Percentiles rank a stretch among this genome's conserved stretches.
Conservation (phyloP, 2,113 vertebrate genomes). For the Erythrolamprus reginae region DNA sequence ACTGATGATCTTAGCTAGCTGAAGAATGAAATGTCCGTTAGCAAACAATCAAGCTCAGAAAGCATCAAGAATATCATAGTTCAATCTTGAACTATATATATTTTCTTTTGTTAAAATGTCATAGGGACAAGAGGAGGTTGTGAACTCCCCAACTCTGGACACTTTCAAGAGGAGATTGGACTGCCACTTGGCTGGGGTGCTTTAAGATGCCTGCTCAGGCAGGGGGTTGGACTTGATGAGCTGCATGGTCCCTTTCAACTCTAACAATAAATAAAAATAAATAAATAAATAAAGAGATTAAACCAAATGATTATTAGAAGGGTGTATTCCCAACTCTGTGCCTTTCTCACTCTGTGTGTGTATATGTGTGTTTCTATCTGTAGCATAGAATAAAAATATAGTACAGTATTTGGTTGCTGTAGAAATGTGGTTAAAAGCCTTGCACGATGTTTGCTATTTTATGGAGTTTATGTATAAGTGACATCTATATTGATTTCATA, state of each 20-base stretch:
- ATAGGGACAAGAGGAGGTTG: background rate
- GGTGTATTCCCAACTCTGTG: background rate
- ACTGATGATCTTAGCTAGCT: background rate
- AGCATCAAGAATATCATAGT: background rate
- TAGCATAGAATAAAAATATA: background rate
- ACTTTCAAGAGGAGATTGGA: too few relatives aligned
- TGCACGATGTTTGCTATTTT: background rate
- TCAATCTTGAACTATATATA: background rate
- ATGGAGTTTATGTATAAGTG: background rate
- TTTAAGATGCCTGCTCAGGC: too few relatives aligned
- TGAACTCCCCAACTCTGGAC: too few relatives aligned
- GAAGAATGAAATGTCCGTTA: background rate
- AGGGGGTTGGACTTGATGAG: too few relatives aligned
- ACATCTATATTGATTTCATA: background rate
- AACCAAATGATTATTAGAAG: background rate
- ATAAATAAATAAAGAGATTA: too few relatives aligned
- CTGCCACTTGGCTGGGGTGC: too few relatives aligned
- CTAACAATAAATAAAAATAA: too few relatives aligned
- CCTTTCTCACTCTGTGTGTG: background rate
- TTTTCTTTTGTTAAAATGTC: background rate
- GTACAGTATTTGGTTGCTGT: background rate
- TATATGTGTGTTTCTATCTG: background rate
- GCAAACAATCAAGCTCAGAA: background rate
- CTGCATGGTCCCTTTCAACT: too few relatives aligned
- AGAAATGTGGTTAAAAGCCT: background rate